Conservation (phyloP, 2,888 invertebrate species). For the Pyrgus malvae region DNA sequence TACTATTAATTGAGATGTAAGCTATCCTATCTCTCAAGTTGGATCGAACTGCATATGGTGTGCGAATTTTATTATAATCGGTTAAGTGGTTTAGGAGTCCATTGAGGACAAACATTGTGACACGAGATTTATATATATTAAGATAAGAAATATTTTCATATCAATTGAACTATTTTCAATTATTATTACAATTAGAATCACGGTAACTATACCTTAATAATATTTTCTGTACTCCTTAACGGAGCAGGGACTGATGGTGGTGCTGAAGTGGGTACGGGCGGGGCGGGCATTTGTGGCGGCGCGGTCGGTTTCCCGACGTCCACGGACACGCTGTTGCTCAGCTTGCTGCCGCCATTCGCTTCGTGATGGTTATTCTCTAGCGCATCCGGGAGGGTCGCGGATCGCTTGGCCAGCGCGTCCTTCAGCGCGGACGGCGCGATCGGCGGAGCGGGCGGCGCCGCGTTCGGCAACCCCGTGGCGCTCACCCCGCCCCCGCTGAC, state of each 20-base stretch:
- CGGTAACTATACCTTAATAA: conserved; percentile 61
- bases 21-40: too few species aligned
- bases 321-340: conserved; percentile 69
- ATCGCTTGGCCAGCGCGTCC: conserved; percentile 73
- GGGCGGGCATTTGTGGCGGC: conserved; percentile 70
- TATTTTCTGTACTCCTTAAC: conserved; percentile 72
- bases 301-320: conserved; percentile 65
- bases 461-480: conserved; percentile 59
- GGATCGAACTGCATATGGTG: too few species aligned
- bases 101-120: too few species aligned
- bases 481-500: conserved; percentile 78
- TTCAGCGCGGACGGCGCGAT: conserved; percentile 75
- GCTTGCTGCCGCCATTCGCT: conserved; percentile 70
- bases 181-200: background rate
- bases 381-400: conserved; percentile 68
- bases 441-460: conserved; percentile 73
- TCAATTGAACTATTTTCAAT: background rate
- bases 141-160: too few species aligned
- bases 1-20: too few species aligned
- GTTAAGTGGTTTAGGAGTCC: too few species aligned
- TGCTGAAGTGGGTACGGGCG: conserved; percentile 66
- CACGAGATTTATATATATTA: too few species aligned
- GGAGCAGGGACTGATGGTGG: conserved; percentile 57
- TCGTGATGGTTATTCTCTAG: conserved; percentile 76
- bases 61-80: too few species aligned